Percentiles rank a stretch among this genome's conserved stretches.
Evolutionary conservation across 1,140 invertebrate genomes (phyloP).

Genomic region (Hermetia illucens): DNA sequence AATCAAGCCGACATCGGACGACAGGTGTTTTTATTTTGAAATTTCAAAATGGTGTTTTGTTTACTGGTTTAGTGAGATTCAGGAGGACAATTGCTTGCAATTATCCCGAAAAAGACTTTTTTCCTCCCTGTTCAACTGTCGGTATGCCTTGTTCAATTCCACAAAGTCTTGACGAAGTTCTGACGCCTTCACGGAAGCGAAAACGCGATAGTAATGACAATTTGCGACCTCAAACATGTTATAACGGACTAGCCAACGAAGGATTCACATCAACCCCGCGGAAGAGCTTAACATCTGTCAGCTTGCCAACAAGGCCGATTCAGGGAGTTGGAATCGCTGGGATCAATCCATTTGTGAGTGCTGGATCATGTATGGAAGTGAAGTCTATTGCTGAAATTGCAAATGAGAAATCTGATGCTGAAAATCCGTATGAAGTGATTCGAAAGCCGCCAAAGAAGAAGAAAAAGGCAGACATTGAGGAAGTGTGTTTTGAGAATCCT

Average conservation of each 20-base stretch:
- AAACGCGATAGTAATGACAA: conserved; percentile 15
- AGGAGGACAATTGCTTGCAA: too few relatives aligned
- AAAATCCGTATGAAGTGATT: conserved; percentile 25
- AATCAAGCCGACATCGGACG: too few relatives aligned
- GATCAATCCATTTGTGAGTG: not conserved
- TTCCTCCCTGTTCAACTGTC: too few relatives aligned
- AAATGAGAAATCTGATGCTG: conserved; percentile 1
- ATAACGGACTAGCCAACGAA: conserved; percentile 25
- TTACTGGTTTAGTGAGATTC: too few relatives aligned
- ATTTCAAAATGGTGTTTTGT: too few relatives aligned
- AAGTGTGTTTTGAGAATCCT: conserved; percentile 26
- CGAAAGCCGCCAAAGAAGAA: conserved; percentile 28
- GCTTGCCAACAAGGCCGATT: conserved; percentile 5
- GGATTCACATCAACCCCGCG: conserved; percentile 25
- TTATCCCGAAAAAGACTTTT: too few relatives aligned
- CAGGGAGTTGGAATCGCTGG: conserved; percentile 13
- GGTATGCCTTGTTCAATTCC: too few relatives aligned
- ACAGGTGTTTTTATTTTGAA: too few relatives aligned
- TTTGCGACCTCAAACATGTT: conserved; percentile 10
- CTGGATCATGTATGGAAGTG: conserved; percentile 16
- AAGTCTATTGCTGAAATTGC: conserved; percentile 24
- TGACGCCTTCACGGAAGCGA: conserved; percentile 21
- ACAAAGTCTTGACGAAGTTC: too few relatives aligned
- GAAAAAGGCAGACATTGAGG: conserved; percentile 12
- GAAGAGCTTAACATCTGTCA: conserved; percentile 13